Conservation (phyloP, 2,888 invertebrate species). For the Rhopalosiphum nymphaeae region DNA sequence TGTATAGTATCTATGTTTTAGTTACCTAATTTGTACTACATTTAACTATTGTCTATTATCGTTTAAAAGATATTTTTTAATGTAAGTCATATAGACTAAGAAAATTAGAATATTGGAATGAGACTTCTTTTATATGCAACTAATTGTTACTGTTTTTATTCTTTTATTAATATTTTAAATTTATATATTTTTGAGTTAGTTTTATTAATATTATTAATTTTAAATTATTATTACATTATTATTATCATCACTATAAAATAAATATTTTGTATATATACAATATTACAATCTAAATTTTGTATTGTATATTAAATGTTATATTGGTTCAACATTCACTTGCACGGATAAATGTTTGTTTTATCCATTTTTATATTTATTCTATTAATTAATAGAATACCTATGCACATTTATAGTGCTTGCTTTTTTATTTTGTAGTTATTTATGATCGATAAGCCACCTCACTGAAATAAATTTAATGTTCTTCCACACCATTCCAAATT, state of each 20-base stretch:
- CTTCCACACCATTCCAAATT: background rate
- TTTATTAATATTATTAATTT: background rate
- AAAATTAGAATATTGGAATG: background rate
- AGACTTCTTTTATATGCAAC: background rate
- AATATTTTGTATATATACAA: background rate
- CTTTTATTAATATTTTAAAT: background rate
- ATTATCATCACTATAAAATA: background rate
- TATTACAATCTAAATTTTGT: background rate
- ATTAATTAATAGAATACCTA: background rate
- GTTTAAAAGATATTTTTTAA: background rate
- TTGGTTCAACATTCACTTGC: background rate
- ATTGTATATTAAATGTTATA: background rate
- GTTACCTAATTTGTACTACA: background rate
- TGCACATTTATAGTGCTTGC: background rate
- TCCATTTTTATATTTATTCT: background rate
- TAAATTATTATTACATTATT: background rate
- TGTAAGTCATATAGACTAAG: background rate
- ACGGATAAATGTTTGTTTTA: background rate
- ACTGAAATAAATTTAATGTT: background rate
- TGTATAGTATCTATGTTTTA: background rate
- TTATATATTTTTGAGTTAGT: background rate
- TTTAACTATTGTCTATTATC: background rate
- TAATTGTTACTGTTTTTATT: background rate
- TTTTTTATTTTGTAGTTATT: background rate
- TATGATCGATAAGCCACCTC: no score